Base-by-base conservation (phyloP, 2,888 invertebrate species). In the Byasa hedistus region DNA sequence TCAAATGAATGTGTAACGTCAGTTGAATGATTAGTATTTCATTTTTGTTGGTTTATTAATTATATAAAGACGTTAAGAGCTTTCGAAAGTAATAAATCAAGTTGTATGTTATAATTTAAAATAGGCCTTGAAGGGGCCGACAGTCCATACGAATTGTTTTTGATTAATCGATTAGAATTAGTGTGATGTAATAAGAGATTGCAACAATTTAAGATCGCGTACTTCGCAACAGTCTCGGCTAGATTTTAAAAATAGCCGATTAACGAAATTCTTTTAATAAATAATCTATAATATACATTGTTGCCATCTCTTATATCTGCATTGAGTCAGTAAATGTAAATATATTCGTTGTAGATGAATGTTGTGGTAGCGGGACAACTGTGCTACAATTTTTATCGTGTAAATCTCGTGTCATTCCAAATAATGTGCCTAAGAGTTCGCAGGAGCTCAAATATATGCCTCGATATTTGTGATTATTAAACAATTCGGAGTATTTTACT, bases 381-480 rank as follows among this genome's bases (percentile, higher is more conserved):
- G 85, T 80, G 72, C 69, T 75, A 69, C 68, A 65, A 61, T 66
- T 73, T 75, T 57, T 68, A 64, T 74, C 69, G 70, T 74, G 64
- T 69, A 70, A 65, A 70, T 66, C 69, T 75, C 77, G 78, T 81
- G 73, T 81, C 76, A 84, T 81, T 82, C 83, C 82, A 83, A 83
- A 82, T 79, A 82, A 85, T 84, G 89, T 89, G 89, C 88, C 88
- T 89, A 87, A 86, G 80, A 82, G 87, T 82, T 85, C 76, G 36
- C 70, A 73, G 57, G 78, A 77, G 71, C 85, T 84, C 84, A 79
- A 64, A 80, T 79, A 75, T 82, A 85, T 86, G 83, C 84, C 83
- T 84, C 80, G 75, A 75, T 78, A 24, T 57, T 57, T 57, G 61
- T 70, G 57, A 62, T 58, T 52, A 63, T 62, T 39, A 36, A 59